Conservation (phyloP, 2,113 vertebrate genomes). For the Crotalus viridis region DNA sequence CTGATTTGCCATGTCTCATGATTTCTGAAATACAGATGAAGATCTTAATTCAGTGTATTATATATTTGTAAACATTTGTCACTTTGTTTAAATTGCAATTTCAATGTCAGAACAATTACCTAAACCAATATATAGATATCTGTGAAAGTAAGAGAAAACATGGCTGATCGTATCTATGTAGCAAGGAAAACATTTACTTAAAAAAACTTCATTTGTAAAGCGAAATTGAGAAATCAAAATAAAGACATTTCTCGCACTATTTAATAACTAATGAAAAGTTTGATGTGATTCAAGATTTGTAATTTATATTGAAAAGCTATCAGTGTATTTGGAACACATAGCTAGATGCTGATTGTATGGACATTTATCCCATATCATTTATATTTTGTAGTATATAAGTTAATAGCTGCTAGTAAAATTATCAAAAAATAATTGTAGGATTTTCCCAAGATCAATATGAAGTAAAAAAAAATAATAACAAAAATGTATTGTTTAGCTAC, state of each 20-base stretch:
- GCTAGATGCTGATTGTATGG: neutral
- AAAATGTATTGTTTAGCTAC: neutral
- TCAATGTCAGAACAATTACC: neutral
- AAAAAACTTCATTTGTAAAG: neutral
- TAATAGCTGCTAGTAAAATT: neutral
- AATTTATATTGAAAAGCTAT: neutral
- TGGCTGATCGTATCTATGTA: neutral
- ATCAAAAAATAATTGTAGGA: neutral
- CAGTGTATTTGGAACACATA: neutral
- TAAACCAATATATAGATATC: neutral
- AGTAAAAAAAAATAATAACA: constrained; percentile 6
- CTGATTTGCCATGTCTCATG: neutral
- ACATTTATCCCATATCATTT: neutral
- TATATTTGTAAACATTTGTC: neutral
- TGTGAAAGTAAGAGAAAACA: neutral
- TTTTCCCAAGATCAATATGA: neutral
- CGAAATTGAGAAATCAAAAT: neutral
- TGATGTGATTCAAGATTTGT: neutral
- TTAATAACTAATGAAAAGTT: neutral
- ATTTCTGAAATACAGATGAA: neutral
- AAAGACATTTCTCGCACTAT: neutral
- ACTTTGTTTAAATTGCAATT: neutral
- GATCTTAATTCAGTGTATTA: neutral
- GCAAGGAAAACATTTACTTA: neutral
- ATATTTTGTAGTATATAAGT: neutral